Percentiles rank a stretch among this genome's conserved stretches.
These are phyloP conservation scores for Lamellibrachia satsuma DNA, from an alignment of 2,888 invertebrate species.

Conservation along the genomic window DNA sequence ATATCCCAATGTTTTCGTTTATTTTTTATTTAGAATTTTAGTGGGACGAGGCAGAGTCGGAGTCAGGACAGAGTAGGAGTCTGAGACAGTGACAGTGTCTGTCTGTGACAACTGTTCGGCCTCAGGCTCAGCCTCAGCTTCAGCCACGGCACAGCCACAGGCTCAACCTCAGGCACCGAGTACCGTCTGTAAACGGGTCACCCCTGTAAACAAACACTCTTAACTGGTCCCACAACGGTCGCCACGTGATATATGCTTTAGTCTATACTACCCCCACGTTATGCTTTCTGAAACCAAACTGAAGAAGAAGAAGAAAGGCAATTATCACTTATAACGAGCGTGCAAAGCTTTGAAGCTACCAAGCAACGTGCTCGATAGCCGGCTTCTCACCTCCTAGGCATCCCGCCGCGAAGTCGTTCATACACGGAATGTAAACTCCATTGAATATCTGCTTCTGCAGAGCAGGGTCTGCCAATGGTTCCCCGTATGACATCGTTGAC, in stretches of 20 bases:
- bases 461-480: neutral
- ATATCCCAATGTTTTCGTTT: too few relatives aligned
- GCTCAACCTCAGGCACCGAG: too few relatives aligned
- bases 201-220: neutral
- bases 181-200: too few relatives aligned
- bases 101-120: neutral
- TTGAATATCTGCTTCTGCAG: neutral
- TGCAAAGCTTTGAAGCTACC: neutral
- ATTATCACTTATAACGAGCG: slow-evolving; percentile 7
- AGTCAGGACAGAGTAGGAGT: neutral
- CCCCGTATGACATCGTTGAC: slow-evolving; percentile 17
- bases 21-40: too few relatives aligned
- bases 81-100: neutral
- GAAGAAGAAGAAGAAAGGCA: neutral
- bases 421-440: slow-evolving; percentile 8
- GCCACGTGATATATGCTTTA: neutral
- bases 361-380: neutral
- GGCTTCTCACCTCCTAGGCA: neutral
- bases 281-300: neutral
- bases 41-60: too few relatives aligned
- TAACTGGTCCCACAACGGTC: neutral
- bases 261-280: neutral
- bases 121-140: too few relatives aligned
- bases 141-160: too few relatives aligned
- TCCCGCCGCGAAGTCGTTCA: slow-evolving; percentile 10